phyloP scores from a whole-genome alignment of 2,888 invertebrate genomes.

The Subacronicta megacephala region DNA sequence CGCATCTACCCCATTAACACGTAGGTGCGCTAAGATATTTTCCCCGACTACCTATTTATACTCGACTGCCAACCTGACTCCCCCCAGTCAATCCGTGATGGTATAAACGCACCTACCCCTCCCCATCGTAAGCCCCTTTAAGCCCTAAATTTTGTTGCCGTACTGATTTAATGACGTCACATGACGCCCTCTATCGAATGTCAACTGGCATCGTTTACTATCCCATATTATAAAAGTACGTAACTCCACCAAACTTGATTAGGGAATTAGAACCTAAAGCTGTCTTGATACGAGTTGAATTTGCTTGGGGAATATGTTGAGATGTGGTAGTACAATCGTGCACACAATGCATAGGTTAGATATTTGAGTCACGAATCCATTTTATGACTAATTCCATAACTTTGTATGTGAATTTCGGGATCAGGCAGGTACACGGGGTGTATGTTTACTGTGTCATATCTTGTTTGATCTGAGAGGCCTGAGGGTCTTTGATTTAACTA shows the following conservation, averaged over 20 bases:
- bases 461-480: constrained; percentile 70
- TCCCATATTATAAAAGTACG: constrained; percentile 37
- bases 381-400: constrained; percentile 90
- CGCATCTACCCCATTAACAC: constrained; percentile 32
- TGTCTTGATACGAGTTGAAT: constrained; percentile 1
- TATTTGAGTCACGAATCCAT: constrained; percentile 89
- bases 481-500: constrained; percentile 80
- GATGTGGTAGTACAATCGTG: constrained; percentile 47
- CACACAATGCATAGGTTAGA: constrained; percentile 82
- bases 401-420: constrained; percentile 89
- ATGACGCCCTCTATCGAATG: constrained; percentile 88
- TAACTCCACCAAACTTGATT: constrained; percentile 25
- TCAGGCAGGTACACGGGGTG: constrained; percentile 75
- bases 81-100: constrained; percentile 58
- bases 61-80: constrained; percentile 44
- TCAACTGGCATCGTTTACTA: constrained; percentile 82
- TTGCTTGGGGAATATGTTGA: neutral
- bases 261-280: constrained; percentile 29
- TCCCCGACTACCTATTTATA: constrained; percentile 37
- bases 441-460: constrained; percentile 84
- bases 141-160: constrained; percentile 85
- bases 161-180: constrained; percentile 89
- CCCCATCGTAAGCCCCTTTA: constrained; percentile 76
- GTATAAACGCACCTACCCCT: constrained; percentile 58
- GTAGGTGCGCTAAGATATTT: constrained; percentile 49